Conservation (phyloP, 2,888 invertebrate genomes). For the Eristalis arbustorum region DNA sequence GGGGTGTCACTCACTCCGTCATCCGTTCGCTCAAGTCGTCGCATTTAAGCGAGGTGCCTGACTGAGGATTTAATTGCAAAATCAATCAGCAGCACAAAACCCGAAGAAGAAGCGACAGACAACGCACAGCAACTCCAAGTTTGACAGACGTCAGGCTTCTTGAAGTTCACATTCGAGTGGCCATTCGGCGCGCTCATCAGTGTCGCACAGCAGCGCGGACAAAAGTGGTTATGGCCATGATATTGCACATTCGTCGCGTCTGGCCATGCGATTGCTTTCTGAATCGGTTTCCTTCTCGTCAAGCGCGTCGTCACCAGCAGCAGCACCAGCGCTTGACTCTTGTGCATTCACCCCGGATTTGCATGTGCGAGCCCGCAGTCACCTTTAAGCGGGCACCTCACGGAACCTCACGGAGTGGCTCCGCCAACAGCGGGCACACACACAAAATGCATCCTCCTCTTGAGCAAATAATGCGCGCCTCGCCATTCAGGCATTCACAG, state of each 20-base stretch:
- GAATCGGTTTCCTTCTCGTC: slow-evolving; percentile 55
- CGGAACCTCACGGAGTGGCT: too few species aligned
- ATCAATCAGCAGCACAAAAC: slow-evolving; percentile 48
- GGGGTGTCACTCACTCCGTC: background rate
- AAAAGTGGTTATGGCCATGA: slow-evolving; percentile 51
- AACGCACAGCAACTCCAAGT: slow-evolving; percentile 28
- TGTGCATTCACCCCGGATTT: slow-evolving; percentile 70
- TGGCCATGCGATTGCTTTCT: slow-evolving; percentile 8
- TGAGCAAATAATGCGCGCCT: slow-evolving; percentile 59
- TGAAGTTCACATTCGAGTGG: slow-evolving; percentile 49
- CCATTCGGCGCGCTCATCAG: background rate
- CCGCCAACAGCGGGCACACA: background rate
- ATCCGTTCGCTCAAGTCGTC: background rate
- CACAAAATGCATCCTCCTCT: slow-evolving; percentile 15
- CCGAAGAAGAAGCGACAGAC: slow-evolving; percentile 8
- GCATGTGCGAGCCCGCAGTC: slow-evolving; percentile 50
- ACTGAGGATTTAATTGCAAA: slow-evolving; percentile 67
- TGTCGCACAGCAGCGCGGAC: slow-evolving; percentile 8
- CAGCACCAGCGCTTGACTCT: slow-evolving; percentile 45
- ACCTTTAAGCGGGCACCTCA: slow-evolving; percentile 44
- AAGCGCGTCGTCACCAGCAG: slow-evolving; percentile 18
- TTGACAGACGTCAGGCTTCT: slow-evolving; percentile 68
- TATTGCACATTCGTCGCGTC: slow-evolving; percentile 45
- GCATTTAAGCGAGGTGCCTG: slow-evolving; percentile 27
- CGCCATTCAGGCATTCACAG: slow-evolving; percentile 26